Evolutionary conservation across 2,797 vertebrate species (phyloP).

Genomic region (Lithobates sylvaticus): DNA sequence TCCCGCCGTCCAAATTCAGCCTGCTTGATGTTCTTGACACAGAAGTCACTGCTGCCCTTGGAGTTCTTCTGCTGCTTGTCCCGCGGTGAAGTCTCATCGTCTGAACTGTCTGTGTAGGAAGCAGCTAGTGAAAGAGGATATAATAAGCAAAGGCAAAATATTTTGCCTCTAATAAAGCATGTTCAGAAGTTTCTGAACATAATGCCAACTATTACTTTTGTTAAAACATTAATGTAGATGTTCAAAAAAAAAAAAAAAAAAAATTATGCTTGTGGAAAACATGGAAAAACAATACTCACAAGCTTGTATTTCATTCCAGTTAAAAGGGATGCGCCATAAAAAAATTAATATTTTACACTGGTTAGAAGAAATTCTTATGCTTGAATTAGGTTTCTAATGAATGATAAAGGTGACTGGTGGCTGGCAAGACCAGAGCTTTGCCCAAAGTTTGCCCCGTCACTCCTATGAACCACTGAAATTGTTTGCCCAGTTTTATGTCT

Average conservation of each 20-base stretch:
- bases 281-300: background rate
- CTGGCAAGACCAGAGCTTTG: background rate
- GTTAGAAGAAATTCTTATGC: background rate
- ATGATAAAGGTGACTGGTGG: background rate
- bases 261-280: background rate
- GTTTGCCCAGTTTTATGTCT: no score
- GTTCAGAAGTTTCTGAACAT: constrained; percentile 29
- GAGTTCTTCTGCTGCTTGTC: constrained; percentile 99
- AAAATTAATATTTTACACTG: background rate
- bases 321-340: background rate
- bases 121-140: constrained; percentile 81
- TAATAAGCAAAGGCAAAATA: constrained; percentile 48
- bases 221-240: background rate
- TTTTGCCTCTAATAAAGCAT: constrained; percentile 42
- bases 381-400: background rate
- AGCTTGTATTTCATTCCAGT: background rate
- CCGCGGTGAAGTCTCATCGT: constrained; percentile 95
- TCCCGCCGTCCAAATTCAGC: constrained; percentile 95
- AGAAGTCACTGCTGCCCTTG: constrained; percentile 94
- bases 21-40: constrained; percentile 98
- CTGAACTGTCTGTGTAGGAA: constrained; percentile 98
- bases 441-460: background rate
- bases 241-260: background rate
- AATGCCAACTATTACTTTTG: background rate
- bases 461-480: no score